Evolutionary conservation across 2,113 vertebrate genomes (phyloP), one percentile per base, ranked within the genome.

Genomic region (Microcebus jonahi): DNA sequence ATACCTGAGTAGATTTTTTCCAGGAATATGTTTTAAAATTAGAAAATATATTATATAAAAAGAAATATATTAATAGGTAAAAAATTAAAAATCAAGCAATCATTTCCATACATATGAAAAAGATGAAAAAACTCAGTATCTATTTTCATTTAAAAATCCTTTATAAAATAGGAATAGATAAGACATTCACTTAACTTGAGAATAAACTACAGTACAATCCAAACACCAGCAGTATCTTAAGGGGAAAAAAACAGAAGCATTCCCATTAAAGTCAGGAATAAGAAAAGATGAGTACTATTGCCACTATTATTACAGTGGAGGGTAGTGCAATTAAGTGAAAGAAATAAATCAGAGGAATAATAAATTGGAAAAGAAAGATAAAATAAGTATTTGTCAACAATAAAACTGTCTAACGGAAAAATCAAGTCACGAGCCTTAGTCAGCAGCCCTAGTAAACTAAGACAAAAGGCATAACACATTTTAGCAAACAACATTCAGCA

Each of bases 401-500:
- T 63, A 85, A 95, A 95, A 57, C 25, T 79, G 21, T 65, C 79
- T 85, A 77, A 65, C 25, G 55, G 61, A 11, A 95, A 95, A 90
- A 67, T 57, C 45, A 50, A 93, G 55, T 77, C 29, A 71, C 23
- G 55, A 53, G 50, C 50, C 50, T 53, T 53, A 53, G 50, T 75
- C 2, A 31, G 55, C 27, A 87, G 57, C 13, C 27, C 65, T 85
- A 86, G 36, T 36, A 85, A 85, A 39, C 71, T 57, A 90, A 73
- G 81, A 80, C 65, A 91, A 91, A 88, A 91, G 10, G 48, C 18
- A 21, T 59, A 68, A 39, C n/a, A 57, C 20, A 91, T 83, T 76
- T 82, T 91, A 17, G 45, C 79, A 77, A 42, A 77, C 82, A 93
- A 93, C 2, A 65, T 83, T 91, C 29, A 79, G 45, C 8, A 45